A percentile compares a stretch with the other conserved stretches of the same genome.
phyloP scores from a whole-genome alignment of 2,797 vertebrate species.

The Halcyon badia region DNA sequence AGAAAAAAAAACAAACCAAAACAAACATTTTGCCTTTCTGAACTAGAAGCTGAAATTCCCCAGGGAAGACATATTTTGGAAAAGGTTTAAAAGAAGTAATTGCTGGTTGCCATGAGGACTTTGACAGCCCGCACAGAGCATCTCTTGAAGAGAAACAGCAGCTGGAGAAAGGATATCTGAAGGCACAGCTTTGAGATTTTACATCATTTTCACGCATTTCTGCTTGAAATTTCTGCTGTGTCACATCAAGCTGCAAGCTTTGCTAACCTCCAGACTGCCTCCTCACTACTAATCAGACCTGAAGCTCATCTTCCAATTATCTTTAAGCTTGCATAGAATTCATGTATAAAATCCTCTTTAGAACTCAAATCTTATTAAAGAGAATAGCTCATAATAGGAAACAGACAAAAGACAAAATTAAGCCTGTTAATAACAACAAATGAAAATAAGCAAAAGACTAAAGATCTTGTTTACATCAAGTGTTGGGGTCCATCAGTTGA shows the following conservation, averaged over 20 bases:
- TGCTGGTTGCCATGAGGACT: conserved; percentile 17
- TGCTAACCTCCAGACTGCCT: neutral
- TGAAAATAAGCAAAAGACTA: neutral
- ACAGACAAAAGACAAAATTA: conserved; percentile 25
- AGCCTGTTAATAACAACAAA: conserved; percentile 18
- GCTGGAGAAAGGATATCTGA: neutral
- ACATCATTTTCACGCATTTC: neutral
- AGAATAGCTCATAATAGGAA: conserved; percentile 2
- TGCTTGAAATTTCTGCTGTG: conserved; percentile 10
- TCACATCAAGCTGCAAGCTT: neutral
- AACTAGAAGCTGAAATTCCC: conserved; percentile 18
- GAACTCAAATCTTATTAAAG: conserved; percentile 49
- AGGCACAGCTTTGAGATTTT: neutral
- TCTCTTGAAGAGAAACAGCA: conserved; percentile 3
- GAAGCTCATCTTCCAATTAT: conserved; percentile 14
- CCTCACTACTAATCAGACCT: neutral
- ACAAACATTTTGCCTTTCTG: neutral
- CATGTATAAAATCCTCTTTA: conserved; percentile 23
- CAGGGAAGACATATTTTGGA: neutral
- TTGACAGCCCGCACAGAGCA: neutral
- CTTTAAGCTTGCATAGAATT: conserved; percentile 32
- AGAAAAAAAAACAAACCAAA: neutral
- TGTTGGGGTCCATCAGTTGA: neutral
- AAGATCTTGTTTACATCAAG: neutral
- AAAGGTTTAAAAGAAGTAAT: conserved; percentile 28